Evolutionary conservation across 1,140 invertebrate species (phyloP).

Genomic region (Cyphomyrmex costatus): DNA sequence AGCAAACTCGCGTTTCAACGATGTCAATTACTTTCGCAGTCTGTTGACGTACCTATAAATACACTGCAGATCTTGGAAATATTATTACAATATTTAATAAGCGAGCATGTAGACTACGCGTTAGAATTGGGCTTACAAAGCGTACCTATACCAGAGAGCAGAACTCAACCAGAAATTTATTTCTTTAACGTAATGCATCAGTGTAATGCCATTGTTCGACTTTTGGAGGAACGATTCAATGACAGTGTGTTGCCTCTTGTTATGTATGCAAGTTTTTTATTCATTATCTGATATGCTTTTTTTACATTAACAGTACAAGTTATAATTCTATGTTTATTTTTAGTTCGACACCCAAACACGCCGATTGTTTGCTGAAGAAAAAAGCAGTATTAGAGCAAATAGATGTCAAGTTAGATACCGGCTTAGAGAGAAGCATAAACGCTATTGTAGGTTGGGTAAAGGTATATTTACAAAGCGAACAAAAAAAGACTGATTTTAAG

Average conservation of each 20-base stretch:
- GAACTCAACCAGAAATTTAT: slow-evolving; percentile 93
- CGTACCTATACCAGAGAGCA: slow-evolving; percentile 96
- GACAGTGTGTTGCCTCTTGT: slow-evolving; percentile 96
- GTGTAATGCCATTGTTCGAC: slow-evolving; percentile 98
- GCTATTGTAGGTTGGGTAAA: slow-evolving; percentile 97
- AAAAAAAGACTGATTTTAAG: slow-evolving; percentile 98
- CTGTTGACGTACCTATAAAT: slow-evolving; percentile 93
- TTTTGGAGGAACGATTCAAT: slow-evolving; percentile 97
- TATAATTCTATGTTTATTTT: slow-evolving; percentile 71
- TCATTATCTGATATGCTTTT: slow-evolving; percentile 13
- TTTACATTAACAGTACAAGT: slow-evolving; percentile 1
- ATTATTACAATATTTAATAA: slow-evolving; percentile 94
- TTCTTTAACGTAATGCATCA: slow-evolving; percentile 98
- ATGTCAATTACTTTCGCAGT: slow-evolving; percentile 94
- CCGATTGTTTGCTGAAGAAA: slow-evolving; percentile 95
- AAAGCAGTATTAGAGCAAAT: slow-evolving; percentile 95
- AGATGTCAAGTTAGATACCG: slow-evolving; percentile 96
- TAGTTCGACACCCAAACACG: slow-evolving; percentile 95
- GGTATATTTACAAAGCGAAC: slow-evolving; percentile 96
- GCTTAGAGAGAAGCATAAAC: slow-evolving; percentile 95
- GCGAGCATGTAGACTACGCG: slow-evolving; percentile 98
- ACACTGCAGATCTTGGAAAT: slow-evolving; percentile 95
- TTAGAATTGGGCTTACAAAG: slow-evolving; percentile 96
- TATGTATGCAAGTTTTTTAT: slow-evolving; percentile 87
- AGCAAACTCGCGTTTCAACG: slow-evolving; percentile 96